A percentile compares a stretch with the other conserved stretches of the same genome.
These are phyloP conservation scores for Callitettix versicolor DNA, from an alignment of 1,140 invertebrate species.

Conservation along the genomic window DNA sequence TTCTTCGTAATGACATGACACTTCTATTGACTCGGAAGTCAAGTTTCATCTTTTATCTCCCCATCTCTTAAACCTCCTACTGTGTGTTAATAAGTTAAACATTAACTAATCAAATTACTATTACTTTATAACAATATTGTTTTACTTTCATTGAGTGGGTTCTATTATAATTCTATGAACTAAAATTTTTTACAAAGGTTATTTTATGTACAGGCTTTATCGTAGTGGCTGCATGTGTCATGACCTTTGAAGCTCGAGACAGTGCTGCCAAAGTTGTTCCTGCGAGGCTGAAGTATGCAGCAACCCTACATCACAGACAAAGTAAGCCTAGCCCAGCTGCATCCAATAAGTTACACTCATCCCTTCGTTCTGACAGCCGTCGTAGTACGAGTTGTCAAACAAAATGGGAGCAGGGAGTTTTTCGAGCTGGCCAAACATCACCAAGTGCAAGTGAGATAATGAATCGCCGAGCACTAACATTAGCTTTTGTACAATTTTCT, in stretches of 20 bases:
- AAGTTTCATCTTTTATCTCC: no score
- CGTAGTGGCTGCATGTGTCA: constrained; percentile 86
- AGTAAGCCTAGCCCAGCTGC: constrained; percentile 16
- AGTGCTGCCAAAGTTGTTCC: constrained; percentile 77
- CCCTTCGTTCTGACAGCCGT: constrained; percentile 16
- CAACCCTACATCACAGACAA: constrained; percentile 14
- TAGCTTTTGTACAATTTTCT: constrained; percentile 58
- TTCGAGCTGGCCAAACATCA: neutral
- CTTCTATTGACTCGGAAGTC: no score
- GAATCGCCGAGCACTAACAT: constrained; percentile 49
- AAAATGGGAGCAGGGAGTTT: constrained; percentile 6
- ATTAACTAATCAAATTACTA: no score
- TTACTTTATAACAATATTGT: no score
- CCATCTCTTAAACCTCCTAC: no score
- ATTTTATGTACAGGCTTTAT: constrained; percentile 59
- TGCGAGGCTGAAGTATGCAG: constrained; percentile 39
- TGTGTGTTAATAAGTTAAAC: no score
- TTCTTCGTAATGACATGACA: no score
- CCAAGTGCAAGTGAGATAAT: constrained; percentile 11
- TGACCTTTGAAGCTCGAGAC: constrained; percentile 85
- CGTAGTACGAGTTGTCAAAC: constrained; percentile 6
- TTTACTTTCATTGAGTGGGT: no score
- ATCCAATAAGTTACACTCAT: constrained; percentile 14
- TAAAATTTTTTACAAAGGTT: neutral
- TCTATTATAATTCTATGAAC: no score